Base-by-base conservation (phyloP, 2,797 vertebrate genomes). In the Lepus townsendii region DNA sequence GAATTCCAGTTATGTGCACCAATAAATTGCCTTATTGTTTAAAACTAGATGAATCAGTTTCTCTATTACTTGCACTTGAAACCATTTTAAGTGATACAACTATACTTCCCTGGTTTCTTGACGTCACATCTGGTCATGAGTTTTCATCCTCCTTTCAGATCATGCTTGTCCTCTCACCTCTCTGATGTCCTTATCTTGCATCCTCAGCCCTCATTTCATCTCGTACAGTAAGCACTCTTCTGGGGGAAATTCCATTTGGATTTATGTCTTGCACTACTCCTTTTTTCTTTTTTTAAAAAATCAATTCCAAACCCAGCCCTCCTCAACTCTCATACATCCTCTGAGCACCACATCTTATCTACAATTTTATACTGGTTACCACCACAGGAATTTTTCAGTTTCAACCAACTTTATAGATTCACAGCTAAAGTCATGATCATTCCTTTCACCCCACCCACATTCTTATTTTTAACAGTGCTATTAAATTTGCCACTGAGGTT, bases 1-100 rank as follows among this genome's bases (percentile, higher is more conserved):
- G 96, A 97, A 97, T 96, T 83, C 62, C 60, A 95, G 75, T 27
- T 96, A 96, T 93, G 94, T 63, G 78, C 75, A 66, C 27, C 62
- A 92, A 86, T 90, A 92, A 94, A 97, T 90, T 65, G 90, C 93
- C 62, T 92, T 94, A 90, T 88, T 97, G 97, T 97, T 96, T 73
- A 91, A 79, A 65, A 66, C 66, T 24, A 63, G 85, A 78, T 78
- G 88, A 91, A 60, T 82, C 93, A 86, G 92, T 54, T 82, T 96
- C 91, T 95, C 93, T 86, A 38, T 96, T 96, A 90, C 91, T 83
- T 90, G 76, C 9, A 79, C 85, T 92, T 94, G 95, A 96, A 95
- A 96, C 83, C 82, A 90, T 93, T 87, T 95, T 83, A 78, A 96
- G 84, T 57, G 83, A 96, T 82, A 88, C 10, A 93, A 50, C 60